phyloP scores from a whole-genome alignment of 2,888 invertebrate genomes.

The Cerceris ruficornis region DNA sequence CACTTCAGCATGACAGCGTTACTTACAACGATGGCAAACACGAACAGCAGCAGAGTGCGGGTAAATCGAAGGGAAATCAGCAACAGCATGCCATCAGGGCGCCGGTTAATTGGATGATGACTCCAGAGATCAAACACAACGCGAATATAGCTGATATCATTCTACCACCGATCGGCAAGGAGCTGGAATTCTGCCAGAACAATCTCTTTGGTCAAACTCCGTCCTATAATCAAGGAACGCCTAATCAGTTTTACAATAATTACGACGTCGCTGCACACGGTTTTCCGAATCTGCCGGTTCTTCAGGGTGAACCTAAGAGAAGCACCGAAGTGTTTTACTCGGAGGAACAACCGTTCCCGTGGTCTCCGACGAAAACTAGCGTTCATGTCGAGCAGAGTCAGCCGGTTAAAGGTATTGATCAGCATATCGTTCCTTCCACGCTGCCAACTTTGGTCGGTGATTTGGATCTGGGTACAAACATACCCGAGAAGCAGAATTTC shows the following conservation, averaged over 20 bases:
- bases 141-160: conserved; percentile 81
- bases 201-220: conserved; percentile 78
- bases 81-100: conserved; percentile 80
- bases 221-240: conserved; percentile 76
- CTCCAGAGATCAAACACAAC: conserved; percentile 82
- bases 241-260: conserved; percentile 80
- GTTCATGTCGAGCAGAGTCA: conserved; percentile 80
- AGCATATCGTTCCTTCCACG: conserved; percentile 82
- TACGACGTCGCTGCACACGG: conserved; percentile 76
- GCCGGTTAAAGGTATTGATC: conserved; percentile 74
- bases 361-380: conserved; percentile 84
- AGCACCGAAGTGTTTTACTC: conserved; percentile 72
- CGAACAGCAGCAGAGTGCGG: conserved; percentile 60
- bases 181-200: conserved; percentile 79
- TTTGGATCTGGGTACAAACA: conserved; percentile 82
- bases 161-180: conserved; percentile 82
- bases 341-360: conserved; percentile 83
- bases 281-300: conserved; percentile 76
- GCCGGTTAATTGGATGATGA: conserved; percentile 86
- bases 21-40: conserved; percentile 63
- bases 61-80: conserved; percentile 74
- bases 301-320: conserved; percentile 76
- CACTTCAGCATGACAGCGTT: conserved; percentile 70
- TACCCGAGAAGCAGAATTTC: conserved; percentile 78
- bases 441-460: conserved; percentile 86